Conservation (phyloP, 2,797 vertebrate genomes). For the Argyrosomus regius region DNA sequence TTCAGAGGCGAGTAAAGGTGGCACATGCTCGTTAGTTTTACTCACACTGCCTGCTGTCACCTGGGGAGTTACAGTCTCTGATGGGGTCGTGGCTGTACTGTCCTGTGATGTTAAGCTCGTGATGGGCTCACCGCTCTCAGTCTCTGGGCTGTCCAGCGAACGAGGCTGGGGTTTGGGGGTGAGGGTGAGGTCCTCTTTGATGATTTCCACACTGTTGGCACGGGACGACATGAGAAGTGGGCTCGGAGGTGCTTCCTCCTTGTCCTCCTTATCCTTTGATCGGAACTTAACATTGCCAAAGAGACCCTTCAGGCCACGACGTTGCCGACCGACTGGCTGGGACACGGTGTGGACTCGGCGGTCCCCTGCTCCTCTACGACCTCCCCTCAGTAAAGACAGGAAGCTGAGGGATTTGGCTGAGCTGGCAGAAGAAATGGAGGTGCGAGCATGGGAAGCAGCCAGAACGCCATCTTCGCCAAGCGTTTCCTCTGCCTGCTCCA, state of each 20-base stretch:
- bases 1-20: conserved; percentile 82
- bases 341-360: conserved; percentile 87
- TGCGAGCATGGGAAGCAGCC: conserved; percentile 69
- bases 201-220: conserved; percentile 87
- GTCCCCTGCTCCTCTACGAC: conserved; percentile 82
- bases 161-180: conserved; percentile 82
- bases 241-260: conserved; percentile 83
- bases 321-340: conserved; percentile 88
- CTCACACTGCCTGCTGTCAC: conserved; percentile 54
- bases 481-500: conserved; percentile 83
- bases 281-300: conserved; percentile 92
- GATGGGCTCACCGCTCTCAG: conserved; percentile 42
- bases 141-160: conserved; percentile 71
- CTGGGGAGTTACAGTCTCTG: conserved; percentile 47
- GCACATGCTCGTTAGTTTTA: conserved; percentile 56
- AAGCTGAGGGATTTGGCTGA: conserved; percentile 93
- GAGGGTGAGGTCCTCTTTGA: conserved; percentile 86
- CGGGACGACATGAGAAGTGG: conserved; percentile 86
- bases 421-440: conserved; percentile 87
- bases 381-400: conserved; percentile 90
- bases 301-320: conserved; percentile 91
- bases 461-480: conserved; percentile 76
- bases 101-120: conserved; percentile 57
- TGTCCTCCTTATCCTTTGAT: conserved; percentile 88
- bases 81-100: conserved; percentile 61